A percentile compares a stretch with the other conserved stretches of the same genome.
Conservation (phyloP, 2,797 vertebrate species). For the Tenualosa thibaudeaui region DNA sequence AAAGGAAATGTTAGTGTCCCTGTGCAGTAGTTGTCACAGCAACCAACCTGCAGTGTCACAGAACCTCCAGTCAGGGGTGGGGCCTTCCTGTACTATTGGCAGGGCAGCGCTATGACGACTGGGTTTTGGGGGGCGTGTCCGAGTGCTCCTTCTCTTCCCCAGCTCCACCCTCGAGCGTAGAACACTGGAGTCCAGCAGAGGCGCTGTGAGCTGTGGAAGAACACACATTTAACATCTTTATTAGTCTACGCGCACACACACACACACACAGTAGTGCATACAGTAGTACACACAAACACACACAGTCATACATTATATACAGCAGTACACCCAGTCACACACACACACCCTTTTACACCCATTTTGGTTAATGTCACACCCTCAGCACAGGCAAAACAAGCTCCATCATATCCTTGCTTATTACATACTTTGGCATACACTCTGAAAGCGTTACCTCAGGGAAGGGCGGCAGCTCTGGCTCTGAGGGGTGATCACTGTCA, state of each 20-base stretch:
- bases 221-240: background rate
- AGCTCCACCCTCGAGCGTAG: conserved; percentile 81
- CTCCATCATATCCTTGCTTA: background rate
- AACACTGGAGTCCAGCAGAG: conserved; percentile 81
- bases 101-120: conserved; percentile 56
- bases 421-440: background rate
- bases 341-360: background rate
- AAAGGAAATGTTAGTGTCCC: background rate
- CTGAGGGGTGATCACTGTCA: background rate
- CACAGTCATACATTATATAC: background rate
- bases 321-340: background rate
- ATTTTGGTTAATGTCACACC: background rate
- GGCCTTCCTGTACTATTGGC: conserved; percentile 9
- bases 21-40: background rate
- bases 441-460: conserved; percentile 63
- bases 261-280: background rate
- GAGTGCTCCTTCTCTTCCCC: conserved; percentile 68
- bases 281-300: conserved; percentile 2
- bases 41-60: conserved; percentile 80
- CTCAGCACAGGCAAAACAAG: background rate
- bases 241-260: background rate
- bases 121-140: conserved; percentile 72
- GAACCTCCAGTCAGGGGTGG: conserved; percentile 72
- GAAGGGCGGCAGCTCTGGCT: conserved; percentile 50
- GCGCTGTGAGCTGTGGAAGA: conserved; percentile 69